Evolutionary conservation across 2,797 vertebrate species (phyloP), one percentile per base, ranked within the genome.

Genomic region (Xerus rutilus): DNA sequence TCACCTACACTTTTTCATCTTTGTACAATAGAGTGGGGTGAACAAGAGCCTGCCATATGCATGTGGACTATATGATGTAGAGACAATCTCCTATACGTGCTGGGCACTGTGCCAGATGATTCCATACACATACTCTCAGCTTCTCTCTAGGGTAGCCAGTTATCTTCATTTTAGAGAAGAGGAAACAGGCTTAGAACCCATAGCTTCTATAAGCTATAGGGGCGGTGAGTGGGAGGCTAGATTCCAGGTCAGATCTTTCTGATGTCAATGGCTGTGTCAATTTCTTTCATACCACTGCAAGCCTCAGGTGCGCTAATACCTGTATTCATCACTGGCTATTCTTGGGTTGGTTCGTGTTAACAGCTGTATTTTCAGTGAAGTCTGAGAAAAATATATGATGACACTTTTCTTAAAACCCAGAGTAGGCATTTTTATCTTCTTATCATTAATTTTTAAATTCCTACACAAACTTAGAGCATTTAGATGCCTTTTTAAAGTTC

Each of bases 61-160:
- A 1, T 18, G 32, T 49, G 32, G 32, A 52, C 74, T 8, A 6
- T 70, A 30, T 5, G 12, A 23, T 45, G 35, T 28, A 18, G 25
- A 0, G 0, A 30, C 17, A 43, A 28, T 39, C 49, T 62, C 39
- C 47, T 7, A 0, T 0, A n/a, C 0, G 15, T 86, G 78, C 70
- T 64, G 3, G 11, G 1, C 57, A 70, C 89, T 21, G 35, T 30
- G 86, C 35, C 57, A 17, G 11, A 15, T 28, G 30, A 72, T 76
- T 47, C 35, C 43, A 52, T 28, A 64, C 7, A 32, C 14, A 83
- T 1, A 15, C 17, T 15, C 54, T 79, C 65, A 52, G 18, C 30
- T 73, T 4, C 35, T 83, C 64, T 54, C 18, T 25, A 7, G n/a
- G 12, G 13, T 23, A 86, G 25, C 59, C 74, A 79, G 13, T 28